phyloP scores from a whole-genome alignment of 2,888 invertebrate species.

The Ariolimax columbianus region DNA sequence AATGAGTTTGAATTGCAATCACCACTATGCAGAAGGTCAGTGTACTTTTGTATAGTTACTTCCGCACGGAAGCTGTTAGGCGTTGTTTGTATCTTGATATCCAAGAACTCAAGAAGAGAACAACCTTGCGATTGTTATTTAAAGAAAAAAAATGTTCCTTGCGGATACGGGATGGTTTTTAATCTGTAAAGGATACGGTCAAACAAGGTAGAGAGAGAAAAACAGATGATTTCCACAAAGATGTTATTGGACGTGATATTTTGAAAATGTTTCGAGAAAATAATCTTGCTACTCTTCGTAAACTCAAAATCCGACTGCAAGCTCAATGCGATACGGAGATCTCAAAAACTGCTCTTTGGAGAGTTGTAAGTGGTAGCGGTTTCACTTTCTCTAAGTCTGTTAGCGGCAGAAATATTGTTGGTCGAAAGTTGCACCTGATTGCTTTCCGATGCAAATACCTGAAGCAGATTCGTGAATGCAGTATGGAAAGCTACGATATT shows the following conservation, averaged over 20 bases:
- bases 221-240: not conserved
- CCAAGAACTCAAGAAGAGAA: not conserved
- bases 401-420: not conserved
- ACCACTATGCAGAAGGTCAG: not conserved
- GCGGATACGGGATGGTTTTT: not conserved
- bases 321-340: not conserved
- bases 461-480: not conserved
- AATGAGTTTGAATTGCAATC: too few species aligned
- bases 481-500: not conserved
- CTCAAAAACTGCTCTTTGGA: not conserved
- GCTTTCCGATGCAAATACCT: not conserved
- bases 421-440: slow-evolving; percentile 9
- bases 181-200: too few species aligned
- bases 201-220: not conserved
- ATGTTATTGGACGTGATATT: not conserved
- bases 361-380: not conserved
- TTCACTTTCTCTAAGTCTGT: too few species aligned
- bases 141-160: not conserved
- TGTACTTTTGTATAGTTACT: not conserved
- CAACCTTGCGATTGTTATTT: not conserved
- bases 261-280: not conserved
- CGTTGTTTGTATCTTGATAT: not conserved
- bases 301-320: not conserved
- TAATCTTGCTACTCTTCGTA: not conserved
- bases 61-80: not conserved